Base-by-base conservation (phyloP, 2,113 vertebrate species). In the Sprattus sprattus region DNA sequence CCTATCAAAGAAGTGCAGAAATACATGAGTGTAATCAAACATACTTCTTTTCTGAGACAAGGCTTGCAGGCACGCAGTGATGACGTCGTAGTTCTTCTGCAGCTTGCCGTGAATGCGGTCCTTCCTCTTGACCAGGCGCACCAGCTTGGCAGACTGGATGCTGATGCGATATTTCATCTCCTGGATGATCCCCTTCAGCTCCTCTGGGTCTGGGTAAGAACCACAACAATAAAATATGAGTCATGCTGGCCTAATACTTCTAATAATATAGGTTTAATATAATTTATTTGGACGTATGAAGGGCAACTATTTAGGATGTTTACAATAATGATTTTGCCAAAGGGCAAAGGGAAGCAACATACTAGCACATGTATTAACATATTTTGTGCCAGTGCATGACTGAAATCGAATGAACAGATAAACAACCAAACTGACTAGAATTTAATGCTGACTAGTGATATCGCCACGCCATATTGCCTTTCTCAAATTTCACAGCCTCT, bases 21-120 rank as follows among this genome's bases (percentile, higher is more conserved):
- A n/a, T 25, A 9, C 9, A 64, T 9, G n/a, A 67, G 71, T 16
- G 32, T 78, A 13, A 39, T 84, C 25, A 49, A 85, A 94, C 98
- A 98, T 94, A 99, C 98, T 87, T 91, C 98, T 95, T 92, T 99
- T 99, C 67, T 96, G 97, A 0, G 98, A 99, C 87, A 97, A 96
- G 0, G 98, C 98, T 92, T 99, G 98, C 81, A 99, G 92, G 89
- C 96, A 99, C 0, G 98, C 98, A 0, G 98, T 99, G 91, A 99
- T 92, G 10, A 99, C 93, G 88, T 99, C 98, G 0, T 95, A 97
- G 92, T 97, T 97, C 94, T 95, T 98, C 94, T 99, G 98, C 15
- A 96, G 91, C 81, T 98, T 97, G 88, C 97, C 94, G 46, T 92
- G 87, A 0, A 98, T 95, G 22, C 96, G 92, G 87, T 99, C 98